Evolutionary conservation across 2,797 vertebrate species (phyloP).

Genomic region (Apogon hyalosoma): DNA sequence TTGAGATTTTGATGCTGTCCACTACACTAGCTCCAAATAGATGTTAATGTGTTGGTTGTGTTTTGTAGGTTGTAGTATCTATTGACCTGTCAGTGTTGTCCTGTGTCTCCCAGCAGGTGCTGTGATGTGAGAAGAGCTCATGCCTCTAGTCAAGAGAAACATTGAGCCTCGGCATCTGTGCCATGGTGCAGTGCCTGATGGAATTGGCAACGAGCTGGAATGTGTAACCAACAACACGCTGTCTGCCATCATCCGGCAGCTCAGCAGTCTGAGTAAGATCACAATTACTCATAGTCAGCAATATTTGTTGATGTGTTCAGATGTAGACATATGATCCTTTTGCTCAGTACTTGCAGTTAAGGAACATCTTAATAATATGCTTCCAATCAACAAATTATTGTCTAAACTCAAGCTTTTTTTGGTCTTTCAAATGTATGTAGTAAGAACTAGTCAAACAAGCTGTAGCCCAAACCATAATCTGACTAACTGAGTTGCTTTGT

Average conservation of each 20-base stretch:
- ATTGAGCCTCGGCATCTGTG: slow-evolving; percentile 90
- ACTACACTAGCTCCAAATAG: slow-evolving; percentile 1
- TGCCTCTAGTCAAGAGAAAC: slow-evolving; percentile 92
- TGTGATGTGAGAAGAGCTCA: slow-evolving; percentile 67
- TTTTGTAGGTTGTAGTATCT: slow-evolving; percentile 9
- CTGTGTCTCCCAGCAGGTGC: slow-evolving; percentile 41
- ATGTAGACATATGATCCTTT: neutral
- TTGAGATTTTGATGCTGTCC: slow-evolving; percentile 19
- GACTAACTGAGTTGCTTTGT: no score
- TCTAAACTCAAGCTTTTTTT: no score
- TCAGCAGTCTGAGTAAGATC: slow-evolving; percentile 91
- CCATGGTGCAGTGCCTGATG: slow-evolving; percentile 86
- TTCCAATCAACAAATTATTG: no score
- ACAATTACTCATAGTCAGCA: neutral
- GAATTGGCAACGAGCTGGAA: slow-evolving; percentile 90
- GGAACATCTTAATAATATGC: no score
- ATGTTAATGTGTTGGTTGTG: neutral
- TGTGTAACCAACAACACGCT: slow-evolving; percentile 94
- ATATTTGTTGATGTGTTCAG: neutral
- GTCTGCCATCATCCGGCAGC: slow-evolving; percentile 92
- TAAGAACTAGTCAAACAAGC: no score
- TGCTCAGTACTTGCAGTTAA: neutral
- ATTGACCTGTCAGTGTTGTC: slow-evolving; percentile 14
- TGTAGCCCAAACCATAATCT: no score
- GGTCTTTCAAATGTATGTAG: no score